These are phyloP conservation scores for Drosophila neonasuta DNA, from an alignment of 2,888 invertebrate species.

Conservation along the genomic window DNA sequence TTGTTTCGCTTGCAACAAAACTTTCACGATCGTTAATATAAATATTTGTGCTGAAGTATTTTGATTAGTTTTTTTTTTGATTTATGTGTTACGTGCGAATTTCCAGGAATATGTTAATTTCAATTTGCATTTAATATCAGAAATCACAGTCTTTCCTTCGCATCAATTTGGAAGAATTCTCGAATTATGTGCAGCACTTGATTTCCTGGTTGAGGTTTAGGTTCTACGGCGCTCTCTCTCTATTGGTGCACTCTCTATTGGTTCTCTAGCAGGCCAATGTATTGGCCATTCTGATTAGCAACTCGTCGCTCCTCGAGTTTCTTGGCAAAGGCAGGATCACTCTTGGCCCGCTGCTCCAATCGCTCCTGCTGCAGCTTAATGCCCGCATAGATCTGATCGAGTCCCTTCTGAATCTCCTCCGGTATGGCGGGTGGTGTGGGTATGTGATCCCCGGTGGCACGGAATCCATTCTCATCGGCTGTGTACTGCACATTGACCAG, in stretches of 20 bases:
- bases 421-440: slow-evolving; percentile 93
- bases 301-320: slow-evolving; percentile 80
- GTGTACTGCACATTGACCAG: slow-evolving; percentile 89
- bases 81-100: slow-evolving; percentile 14
- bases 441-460: slow-evolving; percentile 90
- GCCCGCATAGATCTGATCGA: slow-evolving; percentile 93
- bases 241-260: slow-evolving; percentile 38
- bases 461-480: slow-evolving; percentile 92
- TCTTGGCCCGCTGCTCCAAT: slow-evolving; percentile 83
- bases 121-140: slow-evolving; percentile 29
- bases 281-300: slow-evolving; percentile 86
- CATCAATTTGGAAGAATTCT: slow-evolving; percentile 37
- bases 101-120: slow-evolving; percentile 24
- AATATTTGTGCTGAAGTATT: slow-evolving; percentile 45
- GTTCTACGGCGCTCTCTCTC: background rate
- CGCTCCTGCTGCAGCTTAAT: slow-evolving; percentile 85
- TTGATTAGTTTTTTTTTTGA: slow-evolving; percentile 1
- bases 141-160: slow-evolving; percentile 65
- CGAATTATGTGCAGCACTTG: slow-evolving; percentile 29
- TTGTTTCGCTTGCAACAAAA: slow-evolving; percentile 49
- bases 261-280: slow-evolving; percentile 82
- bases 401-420: slow-evolving; percentile 92
- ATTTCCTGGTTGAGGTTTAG: slow-evolving; percentile 20
- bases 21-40: slow-evolving; percentile 72
- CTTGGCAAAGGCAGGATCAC: slow-evolving; percentile 82